Base-by-base conservation (phyloP, 2,888 invertebrate genomes). In the Himalopsyche kuldschensis region DNA sequence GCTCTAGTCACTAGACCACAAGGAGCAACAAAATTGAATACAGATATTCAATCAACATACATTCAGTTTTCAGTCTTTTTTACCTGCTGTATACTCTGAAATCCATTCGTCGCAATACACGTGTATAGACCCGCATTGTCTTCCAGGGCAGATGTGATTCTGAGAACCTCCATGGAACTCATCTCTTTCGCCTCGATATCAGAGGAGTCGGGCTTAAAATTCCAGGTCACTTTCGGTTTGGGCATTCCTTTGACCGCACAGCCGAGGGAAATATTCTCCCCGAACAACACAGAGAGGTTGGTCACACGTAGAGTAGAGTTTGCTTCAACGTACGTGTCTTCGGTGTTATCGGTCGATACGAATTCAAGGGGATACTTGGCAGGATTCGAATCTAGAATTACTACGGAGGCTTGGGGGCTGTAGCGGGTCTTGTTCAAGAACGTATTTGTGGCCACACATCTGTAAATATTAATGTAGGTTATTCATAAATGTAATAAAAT, bases 221-320 rank as follows among this genome's bases (percentile, higher is more conserved):
- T 85, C 86, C 86, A 86, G 10, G 84, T 88, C 86, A 94, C 91
- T 88, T 90, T 90, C 81, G 93, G 93, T 86, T 89, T 90, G n/a
- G 94, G 94, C 89, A 91, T 91, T 24, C 94, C 94, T n/a, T 89
- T 89, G 10, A 93, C 92, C 27, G 93, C 91, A 87, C 95, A 95
- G 78, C 93, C 92, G 84, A 95, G 89, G 27, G 90, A 89, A 41
- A 93, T 90, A 77, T 90, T 89, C 75, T 91, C 90, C 15, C 93
- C 93, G 80, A 89, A 88, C 3, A 90, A 88, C 24, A 90, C 91
- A 0, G 88, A 89, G 63, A 90, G 87, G 81, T 89, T 77, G 27
- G 32, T 85, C 3, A 77, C 46, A 10, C 80, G 75, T 3, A 79
- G 63, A 24, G 69, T 30, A 3, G 69, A 78, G 88, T 86, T 32